phyloP scores from a whole-genome alignment of 2,888 invertebrate species.

The Steinernema hermaphroditum region DNA sequence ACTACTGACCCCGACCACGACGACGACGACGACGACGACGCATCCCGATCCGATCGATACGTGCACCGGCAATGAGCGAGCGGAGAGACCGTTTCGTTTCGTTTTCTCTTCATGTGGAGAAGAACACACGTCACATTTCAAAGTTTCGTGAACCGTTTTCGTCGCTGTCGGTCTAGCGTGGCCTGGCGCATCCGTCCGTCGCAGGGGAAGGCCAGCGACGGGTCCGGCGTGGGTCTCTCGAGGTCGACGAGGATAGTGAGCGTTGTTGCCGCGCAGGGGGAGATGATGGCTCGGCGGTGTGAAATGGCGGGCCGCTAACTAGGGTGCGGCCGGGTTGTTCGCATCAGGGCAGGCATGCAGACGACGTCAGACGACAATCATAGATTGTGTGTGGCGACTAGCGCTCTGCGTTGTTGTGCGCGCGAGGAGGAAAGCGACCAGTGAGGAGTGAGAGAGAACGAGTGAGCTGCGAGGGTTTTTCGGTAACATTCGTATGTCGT shows the following conservation, averaged over 20 bases:
- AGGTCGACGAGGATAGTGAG: conserved; percentile 9
- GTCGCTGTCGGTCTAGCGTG: neutral
- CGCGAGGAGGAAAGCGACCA: conserved; percentile 21
- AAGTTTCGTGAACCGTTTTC: conserved; percentile 1
- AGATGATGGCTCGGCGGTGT: conserved; percentile 22
- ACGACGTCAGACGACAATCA: conserved; percentile 24
- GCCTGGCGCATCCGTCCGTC: conserved; percentile 1
- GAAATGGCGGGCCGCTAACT: conserved; percentile 24
- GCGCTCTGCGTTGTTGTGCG: conserved; percentile 25
- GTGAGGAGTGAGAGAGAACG: conserved; percentile 23
- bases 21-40: neutral
- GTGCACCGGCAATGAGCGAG: neutral
- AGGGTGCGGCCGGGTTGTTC: conserved; percentile 21
- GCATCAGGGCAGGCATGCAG: conserved; percentile 16
- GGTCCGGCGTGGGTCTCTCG: conserved; percentile 17
- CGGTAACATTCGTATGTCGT: conserved; percentile 28
- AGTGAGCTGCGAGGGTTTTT: conserved; percentile 26
- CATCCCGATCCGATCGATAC: conserved; percentile 3
- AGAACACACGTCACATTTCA: neutral
- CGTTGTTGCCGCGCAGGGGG: conserved; percentile 10
- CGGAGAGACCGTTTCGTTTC: conserved; percentile 3
- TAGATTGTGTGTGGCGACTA: conserved; percentile 28
- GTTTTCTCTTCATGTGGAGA: neutral
- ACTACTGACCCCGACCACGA: conserved; percentile 3
- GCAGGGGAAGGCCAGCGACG: neutral